Percentiles rank a stretch among this genome's conserved stretches.
These are phyloP conservation scores for Cygnus buccinator DNA, from an alignment of 2,113 vertebrate genomes.

Conservation along the genomic window DNA sequence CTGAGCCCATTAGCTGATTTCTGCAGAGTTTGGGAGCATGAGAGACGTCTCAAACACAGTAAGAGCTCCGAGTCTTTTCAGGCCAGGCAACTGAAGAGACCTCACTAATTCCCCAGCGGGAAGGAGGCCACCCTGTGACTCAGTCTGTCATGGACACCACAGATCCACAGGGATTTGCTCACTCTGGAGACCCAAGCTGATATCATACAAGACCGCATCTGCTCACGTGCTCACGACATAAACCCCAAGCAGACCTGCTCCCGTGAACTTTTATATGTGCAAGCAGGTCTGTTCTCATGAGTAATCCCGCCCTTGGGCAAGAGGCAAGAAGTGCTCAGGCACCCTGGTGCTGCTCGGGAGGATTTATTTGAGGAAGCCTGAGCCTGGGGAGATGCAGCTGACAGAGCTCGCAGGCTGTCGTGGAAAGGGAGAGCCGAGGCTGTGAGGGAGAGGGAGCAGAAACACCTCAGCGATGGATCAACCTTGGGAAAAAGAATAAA, in stretches of 20 bases:
- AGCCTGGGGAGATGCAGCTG: neutral
- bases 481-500: neutral
- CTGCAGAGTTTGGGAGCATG: neutral
- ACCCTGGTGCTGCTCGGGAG: neutral
- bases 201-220: neutral
- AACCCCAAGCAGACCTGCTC: neutral
- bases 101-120: neutral
- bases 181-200: neutral
- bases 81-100: neutral
- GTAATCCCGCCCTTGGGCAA: neutral
- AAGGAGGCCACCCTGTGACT: neutral
- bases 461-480: neutral
- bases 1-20: neutral
- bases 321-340: rapidly evolving
- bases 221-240: neutral
- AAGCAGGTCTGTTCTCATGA: neutral
- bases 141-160: rapidly evolving
- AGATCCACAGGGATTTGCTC: neutral
- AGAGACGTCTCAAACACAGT: neutral
- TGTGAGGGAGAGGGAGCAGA: neutral
- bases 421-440: neutral
- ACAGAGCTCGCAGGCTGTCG: neutral
- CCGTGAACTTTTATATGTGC: rapidly evolving
- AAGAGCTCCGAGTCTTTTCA: neutral
- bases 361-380: neutral